Evolutionary conservation across 2,797 vertebrate species (phyloP).

Genomic region (Neosilurus mollespiculum): DNA sequence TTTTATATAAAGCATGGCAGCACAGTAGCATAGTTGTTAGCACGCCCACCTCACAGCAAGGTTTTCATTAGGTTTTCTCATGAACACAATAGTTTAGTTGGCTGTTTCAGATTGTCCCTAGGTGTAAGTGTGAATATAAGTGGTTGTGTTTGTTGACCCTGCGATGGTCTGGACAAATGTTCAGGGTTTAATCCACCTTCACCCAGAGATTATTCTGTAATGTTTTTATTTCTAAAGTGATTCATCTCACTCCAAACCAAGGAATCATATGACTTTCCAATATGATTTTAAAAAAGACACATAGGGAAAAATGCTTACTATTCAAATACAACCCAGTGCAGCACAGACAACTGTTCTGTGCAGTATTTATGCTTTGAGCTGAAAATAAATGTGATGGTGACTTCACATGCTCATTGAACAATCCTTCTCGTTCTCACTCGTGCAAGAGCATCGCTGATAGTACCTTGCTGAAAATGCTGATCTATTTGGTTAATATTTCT

Average conservation of each 20-base stretch:
- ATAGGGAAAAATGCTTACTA: not conserved
- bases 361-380: slow-evolving; percentile 4
- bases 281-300: not conserved
- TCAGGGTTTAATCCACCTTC: too few relatives aligned
- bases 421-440: slow-evolving; percentile 2
- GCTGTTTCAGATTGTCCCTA: too few relatives aligned
- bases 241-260: not conserved
- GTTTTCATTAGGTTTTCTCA: too few relatives aligned
- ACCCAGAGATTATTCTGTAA: not conserved
- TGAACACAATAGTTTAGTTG: too few relatives aligned
- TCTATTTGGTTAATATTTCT: slow-evolving; percentile 23
- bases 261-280: not conserved
- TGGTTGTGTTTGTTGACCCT: too few relatives aligned
- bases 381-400: slow-evolving; percentile 18
- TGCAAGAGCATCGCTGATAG: slow-evolving; percentile 2
- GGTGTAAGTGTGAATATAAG: too few relatives aligned
- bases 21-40: too few relatives aligned
- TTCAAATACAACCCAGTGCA: slow-evolving; percentile 1
- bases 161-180: too few relatives aligned
- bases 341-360: not conserved
- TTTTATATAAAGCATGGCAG: not conserved
- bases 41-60: too few relatives aligned
- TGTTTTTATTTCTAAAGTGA: not conserved
- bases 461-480: slow-evolving; percentile 16
- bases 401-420: not conserved